phyloP scores from a whole-genome alignment of 2,113 vertebrate species.

The Trematocara variabile region DNA sequence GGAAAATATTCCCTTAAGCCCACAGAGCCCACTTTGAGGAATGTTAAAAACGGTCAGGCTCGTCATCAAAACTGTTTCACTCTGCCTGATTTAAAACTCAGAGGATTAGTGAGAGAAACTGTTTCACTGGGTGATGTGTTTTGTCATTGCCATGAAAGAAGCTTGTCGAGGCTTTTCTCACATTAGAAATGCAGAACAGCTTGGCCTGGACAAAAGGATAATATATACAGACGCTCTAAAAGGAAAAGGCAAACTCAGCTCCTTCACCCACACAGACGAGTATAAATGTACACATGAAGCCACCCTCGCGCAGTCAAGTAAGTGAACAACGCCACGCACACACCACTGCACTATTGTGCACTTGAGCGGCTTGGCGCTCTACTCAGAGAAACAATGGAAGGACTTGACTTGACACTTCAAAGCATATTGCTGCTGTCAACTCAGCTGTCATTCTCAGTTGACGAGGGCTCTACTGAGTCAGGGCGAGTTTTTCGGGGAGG shows the following conservation, averaged over 20 bases:
- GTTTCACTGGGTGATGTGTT: slow-evolving; percentile 25
- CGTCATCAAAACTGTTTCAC: slow-evolving; percentile 8
- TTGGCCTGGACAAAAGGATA: slow-evolving; percentile 51
- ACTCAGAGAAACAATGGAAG: slow-evolving; percentile 81
- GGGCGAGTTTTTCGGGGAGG: slow-evolving; percentile 58
- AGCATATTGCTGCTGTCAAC: slow-evolving; percentile 96
- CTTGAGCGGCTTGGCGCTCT: slow-evolving; percentile 51
- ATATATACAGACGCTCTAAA: slow-evolving; percentile 57
- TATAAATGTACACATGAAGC: slow-evolving; percentile 41
- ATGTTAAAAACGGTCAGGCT: background rate
- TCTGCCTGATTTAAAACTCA: slow-evolving; percentile 5
- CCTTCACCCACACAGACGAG: slow-evolving; percentile 29
- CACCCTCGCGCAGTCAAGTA: slow-evolving; percentile 24
- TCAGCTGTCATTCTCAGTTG: slow-evolving; percentile 83
- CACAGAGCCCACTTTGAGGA: slow-evolving; percentile 7
- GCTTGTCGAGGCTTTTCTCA: slow-evolving; percentile 54
- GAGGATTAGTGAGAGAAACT: slow-evolving; percentile 54
- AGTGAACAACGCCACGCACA: slow-evolving; percentile 12
- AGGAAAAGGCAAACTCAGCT: slow-evolving; percentile 46
- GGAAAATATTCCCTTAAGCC: background rate
- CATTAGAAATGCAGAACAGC: slow-evolving; percentile 58
- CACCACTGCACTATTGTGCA: slow-evolving; percentile 41
- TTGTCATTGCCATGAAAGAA: slow-evolving; percentile 31
- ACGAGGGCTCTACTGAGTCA: slow-evolving; percentile 54
- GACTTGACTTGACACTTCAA: slow-evolving; percentile 90